Evolutionary conservation across 2,113 vertebrate genomes (phyloP).

Genomic region (Cacatua alba): DNA sequence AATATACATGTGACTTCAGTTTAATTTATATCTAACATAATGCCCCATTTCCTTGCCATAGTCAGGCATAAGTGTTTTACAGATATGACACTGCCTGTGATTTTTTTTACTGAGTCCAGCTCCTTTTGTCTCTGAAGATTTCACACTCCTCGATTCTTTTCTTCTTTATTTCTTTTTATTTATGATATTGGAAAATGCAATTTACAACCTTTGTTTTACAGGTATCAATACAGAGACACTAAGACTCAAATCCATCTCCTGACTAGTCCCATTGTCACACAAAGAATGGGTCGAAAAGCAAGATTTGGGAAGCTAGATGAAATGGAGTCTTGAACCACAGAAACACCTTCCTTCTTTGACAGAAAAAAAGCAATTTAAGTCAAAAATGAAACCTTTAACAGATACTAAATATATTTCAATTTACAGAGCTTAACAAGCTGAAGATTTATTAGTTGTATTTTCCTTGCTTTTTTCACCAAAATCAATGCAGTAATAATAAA

Average conservation of each 20-base stretch:
- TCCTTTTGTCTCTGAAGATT: neutral
- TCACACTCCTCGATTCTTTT: neutral
- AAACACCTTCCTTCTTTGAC: neutral
- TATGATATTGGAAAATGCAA: neutral
- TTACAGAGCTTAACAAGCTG: neutral
- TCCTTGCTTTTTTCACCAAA: neutral
- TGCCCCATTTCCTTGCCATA: neutral
- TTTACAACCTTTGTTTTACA: neutral
- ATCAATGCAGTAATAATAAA: neutral
- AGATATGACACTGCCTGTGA: neutral
- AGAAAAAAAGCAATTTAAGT: neutral
- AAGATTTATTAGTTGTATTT: neutral
- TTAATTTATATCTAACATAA: neutral
- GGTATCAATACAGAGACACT: neutral
- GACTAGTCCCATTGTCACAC: neutral
- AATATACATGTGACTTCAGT: neutral
- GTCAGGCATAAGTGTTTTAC: neutral
- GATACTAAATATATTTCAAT: neutral
- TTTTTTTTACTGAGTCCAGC: neutral
- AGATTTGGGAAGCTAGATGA: neutral
- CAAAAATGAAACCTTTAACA: neutral
- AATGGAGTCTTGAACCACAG: neutral
- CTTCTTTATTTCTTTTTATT: neutral
- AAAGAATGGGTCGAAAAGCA: neutral
- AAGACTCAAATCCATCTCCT: neutral